Evolutionary conservation across 2,113 vertebrate species (phyloP), one percentile per base, ranked within the genome.

Genomic region (Corythornis madagascariensis): DNA sequence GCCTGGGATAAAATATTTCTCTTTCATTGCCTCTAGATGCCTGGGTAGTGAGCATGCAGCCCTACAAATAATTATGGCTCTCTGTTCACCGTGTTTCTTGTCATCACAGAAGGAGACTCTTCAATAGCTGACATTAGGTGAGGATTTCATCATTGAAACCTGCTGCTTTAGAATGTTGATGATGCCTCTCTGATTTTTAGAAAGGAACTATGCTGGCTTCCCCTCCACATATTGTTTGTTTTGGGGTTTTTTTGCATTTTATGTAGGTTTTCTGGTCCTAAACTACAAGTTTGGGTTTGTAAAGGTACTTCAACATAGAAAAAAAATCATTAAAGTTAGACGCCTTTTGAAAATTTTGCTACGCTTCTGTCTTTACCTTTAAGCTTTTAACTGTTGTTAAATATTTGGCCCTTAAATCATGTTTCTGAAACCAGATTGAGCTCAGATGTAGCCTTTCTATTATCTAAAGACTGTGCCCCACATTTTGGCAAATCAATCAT

Each of bases 401-500:
- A 73, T 73, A 75, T 83, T 83, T 89, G 85, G 78, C 76, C 78
- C 67, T 70, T 73, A 83, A 83, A 89, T 48, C 5, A 1, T 43
- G n/a, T 91, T 90, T 89, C 53, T 89, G n/a, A 93, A 94, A 79
- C 52, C 61, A 92, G 55, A 86, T 16, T 87, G 83, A 95, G 82
- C 90, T 95, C 90, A 85, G 45, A 89, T 80, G 83, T 85, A 91
- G 78, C 47, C 80, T 83, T 89, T 88, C 72, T 91, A 77, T 89
- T 91, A 91, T 88, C 88, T 96, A 71, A 73, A 82, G 53, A 65
- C 81, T 42, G 40, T 91, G 95, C 64, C 94, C 92, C 90, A 93
- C 86, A 93, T 96, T 97, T 96, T 88, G 74, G 78, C 78, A 92
- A 96, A 97, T 97, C 96, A 97, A 95, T 97, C 95, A 90, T 66